Percentiles rank a stretch among this genome's conserved stretches.
phyloP scores from a whole-genome alignment of 2,797 vertebrate genomes.

The Coreius guichenoti region DNA sequence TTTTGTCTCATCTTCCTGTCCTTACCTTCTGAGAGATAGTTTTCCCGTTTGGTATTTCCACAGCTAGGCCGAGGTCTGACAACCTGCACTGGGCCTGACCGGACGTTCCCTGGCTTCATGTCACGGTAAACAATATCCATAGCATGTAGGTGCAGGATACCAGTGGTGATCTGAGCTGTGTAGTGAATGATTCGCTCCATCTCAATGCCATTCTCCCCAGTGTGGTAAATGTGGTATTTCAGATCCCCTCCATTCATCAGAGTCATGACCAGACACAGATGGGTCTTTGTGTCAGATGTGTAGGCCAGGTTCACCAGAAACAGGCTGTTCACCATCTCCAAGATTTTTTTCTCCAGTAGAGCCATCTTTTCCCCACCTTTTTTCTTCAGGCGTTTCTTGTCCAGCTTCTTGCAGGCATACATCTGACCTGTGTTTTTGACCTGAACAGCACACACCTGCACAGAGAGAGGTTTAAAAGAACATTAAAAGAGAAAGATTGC shows the following conservation, averaged over 20 bases:
- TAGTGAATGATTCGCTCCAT: constrained; percentile 85
- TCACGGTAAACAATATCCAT: constrained; percentile 85
- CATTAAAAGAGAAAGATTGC: constrained; percentile 6
- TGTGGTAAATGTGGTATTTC: constrained; percentile 86
- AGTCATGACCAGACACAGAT: constrained; percentile 92
- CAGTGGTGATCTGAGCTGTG: constrained; percentile 85
- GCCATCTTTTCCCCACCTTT: constrained; percentile 88
- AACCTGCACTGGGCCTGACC: constrained; percentile 87
- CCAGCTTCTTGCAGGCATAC: constrained; percentile 92
- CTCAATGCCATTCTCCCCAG: constrained; percentile 83
- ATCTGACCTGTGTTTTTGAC: constrained; percentile 90
- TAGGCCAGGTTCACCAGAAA: constrained; percentile 90
- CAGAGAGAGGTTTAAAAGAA: neutral
- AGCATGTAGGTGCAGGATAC: constrained; percentile 77
- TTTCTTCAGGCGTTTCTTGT: constrained; percentile 92
- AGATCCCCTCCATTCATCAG: constrained; percentile 95
- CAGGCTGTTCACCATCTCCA: constrained; percentile 87
- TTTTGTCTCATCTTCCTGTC: neutral
- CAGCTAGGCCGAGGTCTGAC: constrained; percentile 90
- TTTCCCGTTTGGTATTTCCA: constrained; percentile 82
- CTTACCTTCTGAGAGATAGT: constrained; percentile 83
- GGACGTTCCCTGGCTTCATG: constrained; percentile 92
- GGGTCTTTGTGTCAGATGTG: constrained; percentile 86
- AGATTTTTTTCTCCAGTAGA: constrained; percentile 87
- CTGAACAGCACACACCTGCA: constrained; percentile 88